Percentiles rank a stretch among this genome's conserved stretches.
These are phyloP conservation scores for Neodon shergylaensis DNA, from an alignment of 2,113 vertebrate genomes.

Conservation along the genomic window DNA sequence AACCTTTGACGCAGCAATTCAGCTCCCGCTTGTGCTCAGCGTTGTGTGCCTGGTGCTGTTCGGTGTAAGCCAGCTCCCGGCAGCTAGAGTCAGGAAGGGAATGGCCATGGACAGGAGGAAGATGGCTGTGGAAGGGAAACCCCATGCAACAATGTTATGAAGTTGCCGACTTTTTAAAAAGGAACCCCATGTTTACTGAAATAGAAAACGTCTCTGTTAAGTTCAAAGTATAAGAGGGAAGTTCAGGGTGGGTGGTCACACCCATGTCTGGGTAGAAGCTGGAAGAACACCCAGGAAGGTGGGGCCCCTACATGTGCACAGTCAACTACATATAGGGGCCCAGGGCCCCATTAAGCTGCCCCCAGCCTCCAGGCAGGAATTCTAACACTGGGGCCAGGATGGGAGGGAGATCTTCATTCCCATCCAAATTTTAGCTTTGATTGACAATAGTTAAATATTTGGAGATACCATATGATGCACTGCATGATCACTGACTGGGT, in stretches of 20 bases:
- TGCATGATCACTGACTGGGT: neutral
- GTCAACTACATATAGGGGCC: neutral
- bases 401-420: neutral
- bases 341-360: neutral
- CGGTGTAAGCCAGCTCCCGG: rapidly evolving
- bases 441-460: neutral
- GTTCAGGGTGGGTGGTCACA: rapidly evolving
- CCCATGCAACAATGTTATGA: rapidly evolving
- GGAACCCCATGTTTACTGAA: neutral
- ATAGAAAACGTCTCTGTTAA: neutral
- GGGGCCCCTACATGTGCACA: rapidly evolving
- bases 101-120: too few relatives aligned
- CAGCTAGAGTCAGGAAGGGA: neutral
- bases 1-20: neutral
- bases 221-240: neutral
- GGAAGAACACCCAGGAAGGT: rapidly evolving
- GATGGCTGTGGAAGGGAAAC: neutral
- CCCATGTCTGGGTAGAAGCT: rapidly evolving
- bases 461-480: too few relatives aligned
- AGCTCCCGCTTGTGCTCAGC: too few relatives aligned
- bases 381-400: too few relatives aligned
- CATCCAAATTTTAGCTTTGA: neutral
- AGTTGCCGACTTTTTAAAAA: neutral
- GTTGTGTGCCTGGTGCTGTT: rapidly evolving
- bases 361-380: too few relatives aligned